phyloP scores from a whole-genome alignment of 2,797 vertebrate species.

The Darevskia nairensis region DNA sequence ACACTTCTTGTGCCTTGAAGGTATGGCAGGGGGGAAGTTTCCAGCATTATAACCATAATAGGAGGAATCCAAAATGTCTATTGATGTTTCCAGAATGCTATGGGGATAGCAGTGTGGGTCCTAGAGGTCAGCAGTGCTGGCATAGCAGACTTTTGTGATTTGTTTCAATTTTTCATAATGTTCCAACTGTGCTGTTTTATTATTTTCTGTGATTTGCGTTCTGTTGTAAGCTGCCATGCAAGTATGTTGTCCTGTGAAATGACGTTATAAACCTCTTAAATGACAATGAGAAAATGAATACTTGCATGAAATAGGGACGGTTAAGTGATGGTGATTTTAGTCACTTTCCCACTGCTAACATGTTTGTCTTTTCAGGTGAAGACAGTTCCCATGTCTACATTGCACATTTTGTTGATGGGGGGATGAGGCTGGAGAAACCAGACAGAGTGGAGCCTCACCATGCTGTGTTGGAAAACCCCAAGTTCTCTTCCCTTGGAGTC shows the following conservation, averaged over 20 bases:
- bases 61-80: neutral
- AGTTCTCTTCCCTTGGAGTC: neutral
- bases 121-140: too few species aligned
- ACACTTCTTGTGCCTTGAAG: conserved; percentile 6
- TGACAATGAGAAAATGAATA: neutral
- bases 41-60: neutral
- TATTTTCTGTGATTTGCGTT: too few species aligned
- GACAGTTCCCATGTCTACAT: neutral
- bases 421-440: conserved; percentile 1
- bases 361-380: neutral
- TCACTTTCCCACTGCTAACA: neutral
- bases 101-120: too few species aligned
- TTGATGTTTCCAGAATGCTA: too few species aligned
- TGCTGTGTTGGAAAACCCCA: neutral
- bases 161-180: too few species aligned
- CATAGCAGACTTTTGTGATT: too few species aligned
- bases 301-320: neutral
- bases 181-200: too few species aligned
- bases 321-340: neutral
- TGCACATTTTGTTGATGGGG: conserved; percentile 2
- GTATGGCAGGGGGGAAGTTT: neutral
- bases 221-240: too few species aligned
- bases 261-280: too few species aligned
- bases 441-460: neutral
- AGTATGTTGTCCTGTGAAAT: too few species aligned